Evolutionary conservation across 2,113 vertebrate genomes (phyloP).

Genomic region (Tupaia tana): DNA sequence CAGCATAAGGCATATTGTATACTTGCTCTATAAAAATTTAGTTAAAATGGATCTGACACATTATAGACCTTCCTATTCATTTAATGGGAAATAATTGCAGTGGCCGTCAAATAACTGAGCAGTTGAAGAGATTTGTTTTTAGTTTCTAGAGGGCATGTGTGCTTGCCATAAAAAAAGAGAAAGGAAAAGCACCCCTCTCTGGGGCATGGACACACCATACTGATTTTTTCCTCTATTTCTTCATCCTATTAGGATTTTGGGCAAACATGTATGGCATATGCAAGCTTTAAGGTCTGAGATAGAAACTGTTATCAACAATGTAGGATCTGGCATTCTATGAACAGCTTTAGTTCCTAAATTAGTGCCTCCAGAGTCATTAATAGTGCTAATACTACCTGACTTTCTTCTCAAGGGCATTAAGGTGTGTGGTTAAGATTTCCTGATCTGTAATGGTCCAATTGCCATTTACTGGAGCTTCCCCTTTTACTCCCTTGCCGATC

Average conservation of each 20-base stretch:
- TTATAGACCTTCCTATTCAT: neutral
- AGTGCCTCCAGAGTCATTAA: neutral
- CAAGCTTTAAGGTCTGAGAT: no score
- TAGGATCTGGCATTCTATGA: no score
- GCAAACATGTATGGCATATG: no score
- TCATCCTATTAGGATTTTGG: no score
- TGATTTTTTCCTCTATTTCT: no score
- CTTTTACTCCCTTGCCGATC: neutral
- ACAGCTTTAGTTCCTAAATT: neutral
- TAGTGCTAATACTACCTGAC: neutral
- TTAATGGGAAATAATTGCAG: conserved; percentile 30
- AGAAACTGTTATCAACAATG: no score
- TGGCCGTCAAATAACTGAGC: neutral
- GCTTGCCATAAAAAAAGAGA: no score
- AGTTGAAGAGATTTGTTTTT: neutral
- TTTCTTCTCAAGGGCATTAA: neutral
- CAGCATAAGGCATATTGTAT: neutral
- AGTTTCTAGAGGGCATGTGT: no score
- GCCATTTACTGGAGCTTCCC: neutral
- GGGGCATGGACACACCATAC: no score
- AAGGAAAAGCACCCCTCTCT: no score
- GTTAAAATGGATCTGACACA: neutral
- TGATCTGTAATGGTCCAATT: neutral
- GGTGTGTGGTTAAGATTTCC: neutral
- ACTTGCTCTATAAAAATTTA: conserved; percentile 12